Conservation (phyloP, 2,888 invertebrate genomes). For the Cepaea hortensis region DNA sequence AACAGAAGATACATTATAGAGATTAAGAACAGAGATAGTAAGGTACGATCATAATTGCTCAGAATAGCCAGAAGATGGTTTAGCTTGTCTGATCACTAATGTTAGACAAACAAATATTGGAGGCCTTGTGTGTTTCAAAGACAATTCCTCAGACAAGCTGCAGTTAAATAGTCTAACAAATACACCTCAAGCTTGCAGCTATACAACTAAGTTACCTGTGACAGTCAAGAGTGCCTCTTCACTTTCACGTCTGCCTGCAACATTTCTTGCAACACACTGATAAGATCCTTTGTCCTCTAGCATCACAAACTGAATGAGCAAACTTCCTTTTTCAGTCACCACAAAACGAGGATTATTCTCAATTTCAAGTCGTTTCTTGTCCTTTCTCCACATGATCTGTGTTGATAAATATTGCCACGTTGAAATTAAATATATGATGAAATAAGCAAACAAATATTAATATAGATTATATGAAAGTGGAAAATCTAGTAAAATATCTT, state of each 20-base stretch:
- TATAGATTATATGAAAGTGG: too few species aligned
- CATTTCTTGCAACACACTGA: conserved; percentile 48
- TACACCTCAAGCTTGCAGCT: too few species aligned
- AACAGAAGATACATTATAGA: too few species aligned
- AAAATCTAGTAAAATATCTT: too few species aligned
- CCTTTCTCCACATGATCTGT: conserved; percentile 51
- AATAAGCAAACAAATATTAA: neutral
- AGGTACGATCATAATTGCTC: too few species aligned
- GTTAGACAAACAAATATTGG: too few species aligned
- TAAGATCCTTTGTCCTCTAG: conserved; percentile 50
- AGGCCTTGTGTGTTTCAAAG: too few species aligned
- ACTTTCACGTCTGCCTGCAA: conserved; percentile 47
- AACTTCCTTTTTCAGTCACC: conserved; percentile 36
- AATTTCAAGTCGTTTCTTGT: conserved; percentile 36
- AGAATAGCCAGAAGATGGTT: too few species aligned
- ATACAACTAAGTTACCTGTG: conserved; percentile 36
- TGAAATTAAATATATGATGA: neutral
- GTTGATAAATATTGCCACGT: neutral
- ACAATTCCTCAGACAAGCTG: too few species aligned
- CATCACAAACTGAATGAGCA: conserved; percentile 42
- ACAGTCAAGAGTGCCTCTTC: conserved; percentile 40
- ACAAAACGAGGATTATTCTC: conserved; percentile 39
- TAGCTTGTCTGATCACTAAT: too few species aligned
- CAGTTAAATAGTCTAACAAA: too few species aligned
- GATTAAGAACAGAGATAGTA: too few species aligned